Evolutionary conservation across 2,113 vertebrate species (phyloP).

Genomic region (Otocyon megalotis): DNA sequence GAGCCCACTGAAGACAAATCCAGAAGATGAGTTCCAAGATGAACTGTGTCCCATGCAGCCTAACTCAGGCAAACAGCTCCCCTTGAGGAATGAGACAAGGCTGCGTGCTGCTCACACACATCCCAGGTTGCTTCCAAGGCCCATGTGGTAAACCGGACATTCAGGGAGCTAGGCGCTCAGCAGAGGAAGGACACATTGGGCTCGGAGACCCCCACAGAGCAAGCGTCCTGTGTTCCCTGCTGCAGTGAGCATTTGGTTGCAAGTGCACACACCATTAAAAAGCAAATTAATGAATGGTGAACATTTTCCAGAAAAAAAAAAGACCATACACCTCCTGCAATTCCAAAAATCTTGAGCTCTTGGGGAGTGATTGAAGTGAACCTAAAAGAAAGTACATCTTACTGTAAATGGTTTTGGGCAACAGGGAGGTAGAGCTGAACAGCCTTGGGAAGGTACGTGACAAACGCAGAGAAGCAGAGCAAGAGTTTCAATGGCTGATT

Average conservation of each 20-base stretch:
- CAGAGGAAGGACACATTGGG: neutral
- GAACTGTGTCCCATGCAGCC: fast-evolving
- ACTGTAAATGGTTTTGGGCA: neutral
- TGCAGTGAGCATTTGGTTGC: neutral
- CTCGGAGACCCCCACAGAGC: neutral
- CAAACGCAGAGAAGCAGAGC: neutral
- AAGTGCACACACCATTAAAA: neutral
- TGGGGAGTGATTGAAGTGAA: neutral
- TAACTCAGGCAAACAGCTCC: fast-evolving
- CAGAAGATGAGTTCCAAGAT: neutral
- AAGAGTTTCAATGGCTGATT: neutral
- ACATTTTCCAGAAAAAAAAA: neutral
- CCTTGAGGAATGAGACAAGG: fast-evolving
- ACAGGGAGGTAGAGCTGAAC: neutral
- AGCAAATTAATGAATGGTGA: conserved; percentile 34
- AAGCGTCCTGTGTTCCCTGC: fast-evolving
- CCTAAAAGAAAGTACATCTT: conserved; percentile 11
- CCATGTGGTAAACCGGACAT: neutral
- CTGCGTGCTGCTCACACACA: fast-evolving
- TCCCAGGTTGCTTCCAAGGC: fast-evolving
- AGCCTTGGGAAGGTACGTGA: neutral
- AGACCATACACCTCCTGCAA: neutral
- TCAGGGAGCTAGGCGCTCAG: neutral
- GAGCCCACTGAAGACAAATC: neutral
- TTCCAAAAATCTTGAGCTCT: neutral